Percentiles rank a stretch among this genome's conserved stretches.
phyloP scores from a whole-genome alignment of 2,888 invertebrate species.

The Neoascia interrupta region DNA sequence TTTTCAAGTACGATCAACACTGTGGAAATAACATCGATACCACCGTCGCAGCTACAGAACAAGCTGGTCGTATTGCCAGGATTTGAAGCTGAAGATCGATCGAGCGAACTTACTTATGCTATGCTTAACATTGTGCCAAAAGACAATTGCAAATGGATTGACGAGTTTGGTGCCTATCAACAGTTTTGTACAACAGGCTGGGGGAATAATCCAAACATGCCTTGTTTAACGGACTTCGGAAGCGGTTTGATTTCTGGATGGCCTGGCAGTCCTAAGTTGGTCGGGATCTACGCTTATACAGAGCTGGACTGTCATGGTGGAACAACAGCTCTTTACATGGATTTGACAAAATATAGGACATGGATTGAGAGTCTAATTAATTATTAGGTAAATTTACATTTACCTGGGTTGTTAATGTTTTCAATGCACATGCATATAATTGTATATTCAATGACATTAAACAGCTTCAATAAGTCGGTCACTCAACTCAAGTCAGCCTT shows the following conservation, averaged over 20 bases:
- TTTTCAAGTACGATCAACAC: constrained; percentile 24
- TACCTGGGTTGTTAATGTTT: too few relatives aligned
- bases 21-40: background rate
- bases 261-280: constrained; percentile 40
- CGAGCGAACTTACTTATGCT: background rate
- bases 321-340: background rate
- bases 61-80: constrained; percentile 59
- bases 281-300: constrained; percentile 38
- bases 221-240: constrained; percentile 39
- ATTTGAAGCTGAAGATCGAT: background rate
- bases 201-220: constrained; percentile 29
- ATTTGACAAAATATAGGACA: constrained; percentile 30
- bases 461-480: too few relatives aligned
- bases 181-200: constrained; percentile 47
- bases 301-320: background rate
- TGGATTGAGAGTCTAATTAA: constrained; percentile 56
- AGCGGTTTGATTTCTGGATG: constrained; percentile 51
- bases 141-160: background rate
- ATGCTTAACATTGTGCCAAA: constrained; percentile 41
- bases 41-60: background rate
- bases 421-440: too few relatives aligned
- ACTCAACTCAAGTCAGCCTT: too few relatives aligned
- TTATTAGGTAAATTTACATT: too few relatives aligned
- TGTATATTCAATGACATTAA: too few relatives aligned
- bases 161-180: constrained; percentile 50